These are phyloP conservation scores for Sphaerophoria taeniata DNA, from an alignment of 2,888 invertebrate species.

Conservation along the genomic window DNA sequence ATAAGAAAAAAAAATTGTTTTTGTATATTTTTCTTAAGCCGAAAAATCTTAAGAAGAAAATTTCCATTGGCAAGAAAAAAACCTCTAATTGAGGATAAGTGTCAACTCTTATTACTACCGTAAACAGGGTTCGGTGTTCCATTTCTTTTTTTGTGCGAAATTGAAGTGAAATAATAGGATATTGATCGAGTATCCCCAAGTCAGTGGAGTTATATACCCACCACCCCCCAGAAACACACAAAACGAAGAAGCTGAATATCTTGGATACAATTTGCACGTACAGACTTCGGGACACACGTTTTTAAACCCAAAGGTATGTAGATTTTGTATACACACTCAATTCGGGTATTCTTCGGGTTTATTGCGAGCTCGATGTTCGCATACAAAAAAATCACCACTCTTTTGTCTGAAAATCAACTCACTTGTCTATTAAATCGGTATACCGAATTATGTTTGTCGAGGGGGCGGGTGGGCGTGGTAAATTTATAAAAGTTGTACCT, in stretches of 20 bases:
- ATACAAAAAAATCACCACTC: background rate
- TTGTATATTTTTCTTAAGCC: background rate
- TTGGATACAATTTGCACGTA: constrained; percentile 69
- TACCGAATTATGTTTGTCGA: constrained; percentile 25
- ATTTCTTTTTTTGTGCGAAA: constrained; percentile 13
- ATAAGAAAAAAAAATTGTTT: background rate
- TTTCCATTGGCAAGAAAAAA: background rate
- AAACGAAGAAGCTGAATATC: constrained; percentile 5
- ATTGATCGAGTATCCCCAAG: constrained; percentile 27
- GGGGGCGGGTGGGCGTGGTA: background rate
- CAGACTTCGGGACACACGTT: constrained; percentile 48
- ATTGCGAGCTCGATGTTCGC: background rate
- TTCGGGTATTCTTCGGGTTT: background rate
- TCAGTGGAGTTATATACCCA: no score
- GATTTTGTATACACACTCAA: background rate
- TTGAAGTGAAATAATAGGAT: background rate
- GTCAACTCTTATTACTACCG: constrained; percentile 17
- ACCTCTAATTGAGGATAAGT: constrained; percentile 4
- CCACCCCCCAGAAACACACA: background rate
- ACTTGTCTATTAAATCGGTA: constrained; percentile 43
- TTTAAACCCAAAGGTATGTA: constrained; percentile 57
- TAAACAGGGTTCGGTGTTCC: constrained; percentile 17
- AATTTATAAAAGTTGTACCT: background rate
- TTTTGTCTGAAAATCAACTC: background rate
- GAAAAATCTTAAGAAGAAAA: background rate